Percentiles rank a stretch among this genome's conserved stretches.
These are phyloP conservation scores for Drosophila mulleri DNA, from an alignment of 2,888 invertebrate genomes.

Conservation along the genomic window DNA sequence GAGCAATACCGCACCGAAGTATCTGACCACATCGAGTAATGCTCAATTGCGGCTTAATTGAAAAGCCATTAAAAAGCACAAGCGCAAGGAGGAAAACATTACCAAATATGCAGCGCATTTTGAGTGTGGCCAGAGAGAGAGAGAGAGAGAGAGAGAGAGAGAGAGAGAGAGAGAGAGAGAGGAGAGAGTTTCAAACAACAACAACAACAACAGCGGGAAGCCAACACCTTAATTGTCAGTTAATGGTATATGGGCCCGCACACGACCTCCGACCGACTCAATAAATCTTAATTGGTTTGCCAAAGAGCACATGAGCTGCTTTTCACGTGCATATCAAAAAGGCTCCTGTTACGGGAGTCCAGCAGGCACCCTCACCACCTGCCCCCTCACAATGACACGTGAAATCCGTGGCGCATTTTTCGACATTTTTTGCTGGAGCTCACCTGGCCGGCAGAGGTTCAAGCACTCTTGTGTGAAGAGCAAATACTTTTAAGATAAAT, in stretches of 20 bases:
- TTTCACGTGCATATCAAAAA: conserved; percentile 43
- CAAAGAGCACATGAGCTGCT: conserved; percentile 68
- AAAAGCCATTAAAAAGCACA: conserved; percentile 61
- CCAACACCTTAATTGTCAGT: conserved; percentile 40
- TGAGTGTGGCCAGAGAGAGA: conserved; percentile 25
- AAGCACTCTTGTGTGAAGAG: conserved; percentile 10
- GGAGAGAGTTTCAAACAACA: background rate
- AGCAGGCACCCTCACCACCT: conserved; percentile 4
- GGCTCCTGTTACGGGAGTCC: conserved; percentile 13
- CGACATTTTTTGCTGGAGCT: conserved; percentile 21
- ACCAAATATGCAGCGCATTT: conserved; percentile 50
- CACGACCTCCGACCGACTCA: conserved; percentile 42
- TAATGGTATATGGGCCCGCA: conserved; percentile 27
- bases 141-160: background rate
- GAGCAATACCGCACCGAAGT: conserved; percentile 14
- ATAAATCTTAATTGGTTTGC: conserved; percentile 79
- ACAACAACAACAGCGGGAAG: conserved; percentile 1
- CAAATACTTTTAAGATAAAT: conserved; percentile 10
- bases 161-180: too few relatives aligned
- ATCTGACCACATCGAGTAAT: conserved; percentile 16
- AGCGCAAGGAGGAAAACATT: conserved; percentile 19
- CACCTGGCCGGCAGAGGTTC: conserved; percentile 20
- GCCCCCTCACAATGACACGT: background rate
- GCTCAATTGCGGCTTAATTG: conserved; percentile 67
- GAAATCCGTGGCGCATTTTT: conserved; percentile 17